Base-by-base conservation (phyloP, 2,797 vertebrate genomes). In the Synaphobranchus kaupii region DNA sequence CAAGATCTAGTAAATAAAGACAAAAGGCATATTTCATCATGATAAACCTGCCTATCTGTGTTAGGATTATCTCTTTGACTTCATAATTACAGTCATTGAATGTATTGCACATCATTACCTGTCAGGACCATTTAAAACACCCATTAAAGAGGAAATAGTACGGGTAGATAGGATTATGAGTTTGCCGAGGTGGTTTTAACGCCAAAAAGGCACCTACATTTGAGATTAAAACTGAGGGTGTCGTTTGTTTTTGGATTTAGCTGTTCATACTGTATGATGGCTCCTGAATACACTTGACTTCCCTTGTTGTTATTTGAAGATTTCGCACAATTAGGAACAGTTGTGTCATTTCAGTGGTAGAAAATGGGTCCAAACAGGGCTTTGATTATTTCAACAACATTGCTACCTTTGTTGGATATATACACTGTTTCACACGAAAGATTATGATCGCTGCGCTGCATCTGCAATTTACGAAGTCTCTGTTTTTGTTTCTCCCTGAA, bases 171-270 rank as follows among this genome's bases (percentile, higher is more conserved):
- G 87, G 88, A 58, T 85, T 66, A 4, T 56, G 86, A 86, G 88
- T 91, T 89, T 88, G 88, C 86, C 78, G 84, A 83, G 90, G 89
- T 91, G 86, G 87, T 87, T 86, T 90, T 84, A 66, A 89, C 90
- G 87, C 66, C 82, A 84, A 12, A 80, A 85, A 89, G 89, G 73
- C 86, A 84, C 80, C 68, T n/a, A 81, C 25, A 71, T 52, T 28
- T 25, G 78, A 87, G 85, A 90, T 76, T 39, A 85, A 44, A 86
- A 28, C 84, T 71, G 56, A 68, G 80, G 83, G 31, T 56, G 76
- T 54, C 44, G 60, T 31, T 44, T 84, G n/a, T 84, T 66, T 63
- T 85, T 68, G 56, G 84, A 8, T 58, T 84, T 87, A 50, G 83
- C 2, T 63, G 20, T 1, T 85, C 71, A 85, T 47, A 87, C 39